Conservation (phyloP, 2,888 invertebrate genomes). For the Bedellia somnulentella region DNA sequence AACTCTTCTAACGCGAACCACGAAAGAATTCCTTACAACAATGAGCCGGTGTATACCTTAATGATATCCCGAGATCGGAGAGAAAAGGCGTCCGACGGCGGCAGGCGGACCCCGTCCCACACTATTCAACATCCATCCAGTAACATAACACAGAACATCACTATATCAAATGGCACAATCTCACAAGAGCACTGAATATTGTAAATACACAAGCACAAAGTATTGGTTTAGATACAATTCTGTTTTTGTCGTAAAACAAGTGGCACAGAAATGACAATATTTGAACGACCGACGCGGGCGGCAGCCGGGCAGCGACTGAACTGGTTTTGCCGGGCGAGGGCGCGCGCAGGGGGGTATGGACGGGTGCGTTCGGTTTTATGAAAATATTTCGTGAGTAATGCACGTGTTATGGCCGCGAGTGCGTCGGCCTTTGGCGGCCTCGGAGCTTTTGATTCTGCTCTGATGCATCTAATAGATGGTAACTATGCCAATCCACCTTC, state of each 20-base stretch:
- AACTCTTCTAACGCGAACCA: constrained; percentile 34
- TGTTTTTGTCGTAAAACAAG: constrained; percentile 49
- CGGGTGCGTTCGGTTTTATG: constrained; percentile 58
- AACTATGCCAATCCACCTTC: constrained; percentile 27
- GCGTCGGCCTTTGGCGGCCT: constrained; percentile 56
- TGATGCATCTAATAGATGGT: no score
- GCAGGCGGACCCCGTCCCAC: constrained; percentile 45
- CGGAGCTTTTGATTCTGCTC: constrained; percentile 38
- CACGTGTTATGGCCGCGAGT: constrained; percentile 55
- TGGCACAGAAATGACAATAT: constrained; percentile 22
- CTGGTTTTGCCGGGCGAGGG: constrained; percentile 37
- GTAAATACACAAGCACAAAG: constrained; percentile 49
- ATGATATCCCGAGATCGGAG: constrained; percentile 58
- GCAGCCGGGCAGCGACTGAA: constrained; percentile 56
- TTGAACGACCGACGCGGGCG: constrained; percentile 40
- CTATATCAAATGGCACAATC: constrained; percentile 45
- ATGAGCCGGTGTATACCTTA: constrained; percentile 60
- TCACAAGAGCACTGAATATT: constrained; percentile 42
- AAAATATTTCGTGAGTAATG: constrained; percentile 63
- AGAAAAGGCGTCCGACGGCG: constrained; percentile 50
- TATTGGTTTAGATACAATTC: constrained; percentile 42
- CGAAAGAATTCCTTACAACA: constrained; percentile 55
- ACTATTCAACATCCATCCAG: constrained; percentile 47
- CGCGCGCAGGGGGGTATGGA: constrained; percentile 25
- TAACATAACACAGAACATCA: constrained; percentile 48